These are phyloP conservation scores for Solea solea DNA, from an alignment of 2,113 vertebrate genomes.

Conservation along the genomic window DNA sequence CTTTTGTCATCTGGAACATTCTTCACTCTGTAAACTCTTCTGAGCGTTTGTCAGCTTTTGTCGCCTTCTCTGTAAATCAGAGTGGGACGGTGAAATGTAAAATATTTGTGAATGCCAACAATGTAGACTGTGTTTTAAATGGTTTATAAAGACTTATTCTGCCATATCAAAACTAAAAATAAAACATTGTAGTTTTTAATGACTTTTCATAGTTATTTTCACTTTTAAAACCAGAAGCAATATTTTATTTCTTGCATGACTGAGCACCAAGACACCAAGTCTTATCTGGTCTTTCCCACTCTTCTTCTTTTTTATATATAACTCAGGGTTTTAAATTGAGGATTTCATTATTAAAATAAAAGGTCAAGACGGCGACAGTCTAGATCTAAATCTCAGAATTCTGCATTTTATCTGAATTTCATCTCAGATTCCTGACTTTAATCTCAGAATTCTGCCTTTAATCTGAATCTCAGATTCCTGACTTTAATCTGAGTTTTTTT, in stretches of 20 bases:
- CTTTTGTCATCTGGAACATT: too few relatives aligned
- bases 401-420: too few relatives aligned
- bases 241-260: not conserved
- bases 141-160: not conserved
- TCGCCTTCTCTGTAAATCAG: not conserved
- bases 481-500: too few relatives aligned
- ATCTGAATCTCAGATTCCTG: too few relatives aligned
- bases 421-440: too few relatives aligned
- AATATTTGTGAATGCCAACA: not conserved
- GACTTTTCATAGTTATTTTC: too few relatives aligned
- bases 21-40: not conserved
- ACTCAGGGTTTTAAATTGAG: not conserved
- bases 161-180: too few relatives aligned
- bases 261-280: not conserved
- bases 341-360: not conserved
- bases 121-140: not conserved
- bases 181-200: not conserved
- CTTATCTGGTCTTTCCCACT: too few relatives aligned
- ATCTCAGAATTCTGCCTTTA: too few relatives aligned
- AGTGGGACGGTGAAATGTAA: not conserved
- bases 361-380: too few relatives aligned
- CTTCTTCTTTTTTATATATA: not conserved
- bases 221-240: not conserved
- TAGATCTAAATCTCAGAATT: too few relatives aligned
- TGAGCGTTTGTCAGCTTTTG: slow-evolving; percentile 3